These are phyloP conservation scores for Calephelis virginiensis DNA, from an alignment of 1,140 invertebrate species.

Conservation along the genomic window DNA sequence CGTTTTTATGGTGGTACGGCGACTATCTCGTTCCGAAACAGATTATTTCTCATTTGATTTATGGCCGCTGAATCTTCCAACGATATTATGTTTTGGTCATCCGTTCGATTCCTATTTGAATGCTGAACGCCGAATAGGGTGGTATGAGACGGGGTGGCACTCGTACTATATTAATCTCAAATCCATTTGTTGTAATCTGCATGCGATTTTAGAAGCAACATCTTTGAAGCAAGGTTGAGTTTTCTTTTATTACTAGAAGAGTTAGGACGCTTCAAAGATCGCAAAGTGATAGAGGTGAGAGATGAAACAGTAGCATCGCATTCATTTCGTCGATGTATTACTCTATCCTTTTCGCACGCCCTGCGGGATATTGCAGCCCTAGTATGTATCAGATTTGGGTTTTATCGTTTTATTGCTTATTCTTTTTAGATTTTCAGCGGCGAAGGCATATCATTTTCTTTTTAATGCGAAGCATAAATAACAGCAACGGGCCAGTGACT, in stretches of 20 bases:
- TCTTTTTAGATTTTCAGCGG: slow-evolving; percentile 78
- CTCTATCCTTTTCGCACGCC: slow-evolving; percentile 59
- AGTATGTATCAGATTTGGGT: slow-evolving; percentile 78
- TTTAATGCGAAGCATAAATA: slow-evolving; percentile 76
- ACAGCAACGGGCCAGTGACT: slow-evolving; percentile 63
- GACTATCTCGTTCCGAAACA: slow-evolving; percentile 73
- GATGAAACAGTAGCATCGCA: slow-evolving; percentile 76
- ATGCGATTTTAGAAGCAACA: slow-evolving; percentile 55
- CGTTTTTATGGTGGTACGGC: slow-evolving; percentile 72
- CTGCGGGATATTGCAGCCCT: slow-evolving; percentile 68
- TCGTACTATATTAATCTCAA: slow-evolving; percentile 77
- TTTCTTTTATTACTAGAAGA: slow-evolving; percentile 60
- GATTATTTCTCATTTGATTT: slow-evolving; percentile 79
- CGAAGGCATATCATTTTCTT: slow-evolving; percentile 77
- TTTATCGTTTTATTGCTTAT: slow-evolving; percentile 79
- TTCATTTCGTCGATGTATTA: slow-evolving; percentile 71
- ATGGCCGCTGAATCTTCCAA: slow-evolving; percentile 74
- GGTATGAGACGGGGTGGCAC: slow-evolving; percentile 71
- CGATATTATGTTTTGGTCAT: slow-evolving; percentile 79
- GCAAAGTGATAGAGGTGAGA: slow-evolving; percentile 74
- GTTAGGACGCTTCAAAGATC: slow-evolving; percentile 74
- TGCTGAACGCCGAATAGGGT: slow-evolving; percentile 72
- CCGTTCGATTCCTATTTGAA: slow-evolving; percentile 79
- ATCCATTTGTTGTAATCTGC: slow-evolving; percentile 74
- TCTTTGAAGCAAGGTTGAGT: slow-evolving; percentile 54